phyloP scores from a whole-genome alignment of 2,888 invertebrate genomes.

The Stenotaenia linearis region DNA sequence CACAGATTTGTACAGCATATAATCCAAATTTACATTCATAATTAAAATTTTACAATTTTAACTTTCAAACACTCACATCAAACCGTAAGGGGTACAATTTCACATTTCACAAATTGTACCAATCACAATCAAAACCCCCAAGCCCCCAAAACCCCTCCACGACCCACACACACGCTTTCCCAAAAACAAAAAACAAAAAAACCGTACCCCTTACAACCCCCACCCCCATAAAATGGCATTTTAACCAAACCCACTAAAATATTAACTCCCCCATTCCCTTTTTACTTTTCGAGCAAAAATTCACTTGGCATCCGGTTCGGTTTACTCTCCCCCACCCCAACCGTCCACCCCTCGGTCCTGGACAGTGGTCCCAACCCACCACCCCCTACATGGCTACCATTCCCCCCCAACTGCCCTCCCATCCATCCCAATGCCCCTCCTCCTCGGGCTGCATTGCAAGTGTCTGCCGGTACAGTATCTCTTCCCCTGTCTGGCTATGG shows the following conservation, averaged over 20 bases:
- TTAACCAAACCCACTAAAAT: not conserved
- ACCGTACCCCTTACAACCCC: too few relatives aligned
- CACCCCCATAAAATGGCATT: not conserved
- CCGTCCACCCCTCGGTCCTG: not conserved
- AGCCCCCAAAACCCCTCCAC: too few relatives aligned
- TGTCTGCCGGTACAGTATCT: conserved; percentile 3
- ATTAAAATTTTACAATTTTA: too few relatives aligned
- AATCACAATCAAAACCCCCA: too few relatives aligned
- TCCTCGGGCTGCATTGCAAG: not conserved
- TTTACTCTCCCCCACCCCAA: not conserved
- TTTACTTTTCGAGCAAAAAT: not conserved
- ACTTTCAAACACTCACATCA: too few relatives aligned
- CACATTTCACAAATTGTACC: too few relatives aligned
- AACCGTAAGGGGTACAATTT: too few relatives aligned
- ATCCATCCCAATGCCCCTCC: conserved; percentile 9
- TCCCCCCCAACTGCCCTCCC: not conserved
- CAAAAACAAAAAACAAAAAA: too few relatives aligned
- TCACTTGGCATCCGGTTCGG: not conserved
- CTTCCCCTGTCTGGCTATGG: conserved; percentile 5
- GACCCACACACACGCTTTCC: too few relatives aligned
- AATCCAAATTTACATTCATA: too few relatives aligned
- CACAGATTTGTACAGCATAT: too few relatives aligned
- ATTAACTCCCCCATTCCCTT: not conserved
- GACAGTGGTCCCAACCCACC: not conserved
- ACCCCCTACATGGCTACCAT: not conserved